Evolutionary conservation across 1,140 invertebrate species (phyloP).

Genomic region (Odontomachus brunneus): DNA sequence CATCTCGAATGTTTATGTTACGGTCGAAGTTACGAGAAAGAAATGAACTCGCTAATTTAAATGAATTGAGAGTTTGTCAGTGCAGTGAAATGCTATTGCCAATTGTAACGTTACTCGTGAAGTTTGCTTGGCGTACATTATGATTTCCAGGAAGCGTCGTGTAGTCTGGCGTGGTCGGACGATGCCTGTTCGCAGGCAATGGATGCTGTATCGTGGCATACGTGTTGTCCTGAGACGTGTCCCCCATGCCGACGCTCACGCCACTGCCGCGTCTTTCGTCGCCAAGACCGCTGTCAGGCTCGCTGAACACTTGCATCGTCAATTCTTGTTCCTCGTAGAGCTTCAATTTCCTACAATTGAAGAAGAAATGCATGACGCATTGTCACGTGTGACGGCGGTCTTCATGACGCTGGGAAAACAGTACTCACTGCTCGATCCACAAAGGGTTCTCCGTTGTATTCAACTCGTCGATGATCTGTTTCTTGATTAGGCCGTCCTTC

Average conservation of each 20-base stretch:
- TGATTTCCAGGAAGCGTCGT: constrained; percentile 88
- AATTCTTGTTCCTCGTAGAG: constrained; percentile 97
- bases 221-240: constrained; percentile 90
- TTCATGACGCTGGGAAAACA: background rate
- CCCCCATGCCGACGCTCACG: constrained; percentile 82
- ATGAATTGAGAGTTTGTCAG: background rate
- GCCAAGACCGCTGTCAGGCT: constrained; percentile 88
- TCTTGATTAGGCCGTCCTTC: constrained; percentile 93
- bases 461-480: constrained; percentile 93
- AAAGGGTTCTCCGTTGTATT: constrained; percentile 96
- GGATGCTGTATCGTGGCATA: constrained; percentile 95
- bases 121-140: constrained; percentile 77
- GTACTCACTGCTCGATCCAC: constrained; percentile 95
- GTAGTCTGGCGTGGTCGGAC: constrained; percentile 89
- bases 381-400: background rate
- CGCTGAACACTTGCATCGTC: constrained; percentile 96
- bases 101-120: background rate
- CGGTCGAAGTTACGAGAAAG: too few relatives aligned
- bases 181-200: constrained; percentile 82
- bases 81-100: background rate
- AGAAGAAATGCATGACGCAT: constrained; percentile 1
- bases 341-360: constrained; percentile 90
- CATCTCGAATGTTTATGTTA: too few relatives aligned
- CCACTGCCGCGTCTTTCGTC: constrained; percentile 86
- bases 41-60: background rate